A percentile compares a stretch with the other conserved stretches of the same genome.
Evolutionary conservation across 1,140 invertebrate species (phyloP).

Genomic region (Hyposmocoma kahamanoa): DNA sequence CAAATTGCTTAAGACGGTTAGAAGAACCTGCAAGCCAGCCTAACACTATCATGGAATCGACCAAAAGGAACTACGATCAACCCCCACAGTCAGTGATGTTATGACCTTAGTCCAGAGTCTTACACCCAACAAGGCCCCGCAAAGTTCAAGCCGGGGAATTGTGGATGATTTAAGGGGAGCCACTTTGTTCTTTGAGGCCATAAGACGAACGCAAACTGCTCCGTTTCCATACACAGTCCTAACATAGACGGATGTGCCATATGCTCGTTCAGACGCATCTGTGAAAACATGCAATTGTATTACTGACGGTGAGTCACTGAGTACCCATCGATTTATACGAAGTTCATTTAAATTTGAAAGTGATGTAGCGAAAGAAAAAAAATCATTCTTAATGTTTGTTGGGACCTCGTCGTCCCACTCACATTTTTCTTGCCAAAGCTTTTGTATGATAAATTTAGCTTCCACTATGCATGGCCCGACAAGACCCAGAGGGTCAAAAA

Average conservation of each 20-base stretch:
- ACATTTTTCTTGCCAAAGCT: conserved; percentile 26
- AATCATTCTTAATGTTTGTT: neutral
- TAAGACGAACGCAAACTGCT: conserved; percentile 15
- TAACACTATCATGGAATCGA: neutral
- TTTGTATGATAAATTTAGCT: conserved; percentile 40
- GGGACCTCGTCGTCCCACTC: conserved; percentile 36
- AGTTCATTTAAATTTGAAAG: neutral
- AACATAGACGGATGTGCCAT: conserved; percentile 30
- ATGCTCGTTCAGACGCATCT: conserved; percentile 26
- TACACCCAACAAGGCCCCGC: neutral
- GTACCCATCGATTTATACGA: neutral
- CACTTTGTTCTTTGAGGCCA: conserved; percentile 45
- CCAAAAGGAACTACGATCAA: neutral
- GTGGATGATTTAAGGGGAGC: conserved; percentile 36
- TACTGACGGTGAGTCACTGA: neutral
- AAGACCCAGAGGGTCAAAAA: conserved; percentile 36
- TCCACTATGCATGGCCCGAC: conserved; percentile 30
- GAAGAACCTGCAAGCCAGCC: neutral
- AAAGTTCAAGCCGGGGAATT: conserved; percentile 4
- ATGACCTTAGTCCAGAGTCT: neutral
- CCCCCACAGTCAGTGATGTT: neutral
- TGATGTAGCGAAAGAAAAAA: neutral
- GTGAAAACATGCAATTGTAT: conserved; percentile 31
- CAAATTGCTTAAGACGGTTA: neutral
- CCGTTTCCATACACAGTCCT: conserved; percentile 11